These are phyloP conservation scores for Diplodus sargus DNA, from an alignment of 2,797 vertebrate genomes.

Conservation along the genomic window DNA sequence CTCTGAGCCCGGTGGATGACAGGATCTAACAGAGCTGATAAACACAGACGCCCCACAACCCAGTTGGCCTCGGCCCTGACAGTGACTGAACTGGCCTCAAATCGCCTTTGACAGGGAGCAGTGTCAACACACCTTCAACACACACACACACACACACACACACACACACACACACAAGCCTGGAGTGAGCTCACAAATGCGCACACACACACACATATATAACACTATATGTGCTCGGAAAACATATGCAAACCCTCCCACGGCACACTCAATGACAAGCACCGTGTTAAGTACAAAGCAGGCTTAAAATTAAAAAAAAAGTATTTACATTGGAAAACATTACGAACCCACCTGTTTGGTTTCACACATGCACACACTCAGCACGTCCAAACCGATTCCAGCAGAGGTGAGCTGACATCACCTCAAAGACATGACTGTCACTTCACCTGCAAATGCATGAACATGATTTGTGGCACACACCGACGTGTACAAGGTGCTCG, in stretches of 20 bases:
- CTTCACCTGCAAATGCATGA: conserved; percentile 70
- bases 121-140: conserved; percentile 70
- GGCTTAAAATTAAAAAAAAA: conserved; percentile 27
- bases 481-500: conserved; percentile 24
- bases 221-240: conserved; percentile 30
- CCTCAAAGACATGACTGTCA: conserved; percentile 73
- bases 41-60: conserved; percentile 79
- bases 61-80: conserved; percentile 79
- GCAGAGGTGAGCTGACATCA: conserved; percentile 71
- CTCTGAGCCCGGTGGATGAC: conserved; percentile 78
- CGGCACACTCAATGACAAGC: conserved; percentile 21
- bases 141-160: background rate
- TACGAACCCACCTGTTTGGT: conserved; percentile 19
- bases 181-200: conserved; percentile 18
- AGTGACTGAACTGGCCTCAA: conserved; percentile 87
- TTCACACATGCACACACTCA: conserved; percentile 23
- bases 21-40: conserved; percentile 83
- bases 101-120: conserved; percentile 84
- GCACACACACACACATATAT: conserved; percentile 24
- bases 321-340: conserved; percentile 3
- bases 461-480: conserved; percentile 55
- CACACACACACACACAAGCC: conserved; percentile 22
- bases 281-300: conserved; percentile 11
- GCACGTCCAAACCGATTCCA: conserved; percentile 48
- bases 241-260: conserved; percentile 24